Evolutionary conservation across 2,888 invertebrate genomes (phyloP), one percentile per base, ranked within the genome.

Genomic region (Pollenia angustigena): DNA sequence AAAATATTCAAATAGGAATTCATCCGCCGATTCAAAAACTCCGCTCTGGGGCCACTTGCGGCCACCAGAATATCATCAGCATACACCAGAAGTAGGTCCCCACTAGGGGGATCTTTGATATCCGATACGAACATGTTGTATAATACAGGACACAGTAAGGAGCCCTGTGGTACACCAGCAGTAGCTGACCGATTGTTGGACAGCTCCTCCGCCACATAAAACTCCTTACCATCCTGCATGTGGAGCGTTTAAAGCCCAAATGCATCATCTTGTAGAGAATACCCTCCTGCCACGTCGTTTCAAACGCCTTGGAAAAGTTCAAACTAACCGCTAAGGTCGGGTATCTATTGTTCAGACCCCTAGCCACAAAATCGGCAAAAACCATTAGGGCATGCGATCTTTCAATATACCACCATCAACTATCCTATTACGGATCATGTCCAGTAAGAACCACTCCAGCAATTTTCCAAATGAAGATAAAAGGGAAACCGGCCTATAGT

Each of bases 391-490:
- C 68, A 16, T 62, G 44, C 0, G 62, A 60, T 32, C 32, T 1
- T 6, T 32, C 32, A 32, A 32, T 6, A 32, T 6, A 4, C 6
- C 6, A 4, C 32, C 32, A 1, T 32, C 32, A 4, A 6, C 6
- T 4, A 32, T 32, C 32, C 23, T 23, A 46, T 46, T 11, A 46
- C 48, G 14, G 14, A 64, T 62, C 40, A 42, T 52, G 16, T 7
- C 6, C 7, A 56, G 0, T 23, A 75, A n/a, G 16, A 40, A 18
- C 4, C n/a, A 58, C 14, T 58, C 52, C 0, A 58, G 8, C 1
- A 72, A 23, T 6, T 72, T 72, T 0, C 72, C 46, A n/a, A 74
- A 74, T 3, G 74, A 14, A 0, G 74, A 60, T 32, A 74, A n/a
- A 0, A 60, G n/a, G 9, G 48, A 60, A 9, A 74, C 50, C 1